phyloP scores from a whole-genome alignment of 2,113 vertebrate genomes.

The Neotoma lepida region DNA sequence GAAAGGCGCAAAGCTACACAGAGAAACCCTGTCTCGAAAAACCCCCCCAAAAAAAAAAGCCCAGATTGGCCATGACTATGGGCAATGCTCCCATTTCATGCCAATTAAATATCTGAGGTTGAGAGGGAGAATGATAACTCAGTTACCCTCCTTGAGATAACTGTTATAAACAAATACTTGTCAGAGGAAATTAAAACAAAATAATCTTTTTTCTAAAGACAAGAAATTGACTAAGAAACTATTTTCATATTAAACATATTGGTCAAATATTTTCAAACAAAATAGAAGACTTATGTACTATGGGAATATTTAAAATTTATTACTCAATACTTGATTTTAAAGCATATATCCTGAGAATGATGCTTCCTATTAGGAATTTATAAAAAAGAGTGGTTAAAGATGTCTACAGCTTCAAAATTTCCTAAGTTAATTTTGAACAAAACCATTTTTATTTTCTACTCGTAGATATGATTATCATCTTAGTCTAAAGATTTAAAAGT shows the following conservation, averaged over 20 bases:
- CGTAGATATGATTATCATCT: background rate
- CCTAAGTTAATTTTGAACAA: slow-evolving; percentile 39
- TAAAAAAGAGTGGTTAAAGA: slow-evolving; percentile 35
- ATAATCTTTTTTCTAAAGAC: background rate
- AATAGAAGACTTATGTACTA: background rate
- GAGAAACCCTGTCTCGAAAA: no score
- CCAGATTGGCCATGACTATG: background rate
- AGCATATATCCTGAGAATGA: background rate
- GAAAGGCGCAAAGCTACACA: no score
- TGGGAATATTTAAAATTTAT: slow-evolving; percentile 15
- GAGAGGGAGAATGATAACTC: background rate
- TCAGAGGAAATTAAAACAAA: slow-evolving; percentile 38
- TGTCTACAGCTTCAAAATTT: slow-evolving; percentile 35
- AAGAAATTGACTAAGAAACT: slow-evolving; percentile 16
- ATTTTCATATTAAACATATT: slow-evolving; percentile 40
- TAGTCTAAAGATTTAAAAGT: slow-evolving; percentile 58
- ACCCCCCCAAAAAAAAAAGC: no score
- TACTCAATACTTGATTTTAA: background rate
- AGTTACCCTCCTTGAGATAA: background rate
- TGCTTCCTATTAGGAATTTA: background rate
- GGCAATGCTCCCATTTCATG: background rate
- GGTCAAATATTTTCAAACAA: slow-evolving; percentile 26
- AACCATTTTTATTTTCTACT: slow-evolving; percentile 40
- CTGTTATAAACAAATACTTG: background rate
- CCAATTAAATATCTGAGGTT: background rate